phyloP scores from a whole-genome alignment of 2,888 invertebrate genomes.

The Slavum lentiscoides region DNA sequence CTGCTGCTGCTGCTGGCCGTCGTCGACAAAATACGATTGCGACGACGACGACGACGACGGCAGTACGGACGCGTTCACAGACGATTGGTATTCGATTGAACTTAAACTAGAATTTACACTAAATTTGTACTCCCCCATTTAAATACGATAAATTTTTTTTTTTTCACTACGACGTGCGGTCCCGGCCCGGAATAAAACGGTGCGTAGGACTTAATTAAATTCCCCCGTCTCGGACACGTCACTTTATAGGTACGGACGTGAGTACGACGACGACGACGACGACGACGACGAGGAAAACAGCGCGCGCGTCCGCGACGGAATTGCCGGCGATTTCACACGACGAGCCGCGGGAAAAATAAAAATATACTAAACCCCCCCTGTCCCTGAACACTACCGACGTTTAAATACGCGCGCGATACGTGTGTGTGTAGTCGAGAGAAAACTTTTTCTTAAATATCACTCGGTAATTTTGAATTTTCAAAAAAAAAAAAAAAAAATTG shows the following conservation, averaged over 20 bases:
- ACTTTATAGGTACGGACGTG: neutral
- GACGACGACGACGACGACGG: slow-evolving; percentile 41
- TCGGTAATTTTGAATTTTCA: neutral
- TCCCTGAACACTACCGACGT: slow-evolving; percentile 1
- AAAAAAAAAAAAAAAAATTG: slow-evolving; percentile 48
- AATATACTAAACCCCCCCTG: neutral
- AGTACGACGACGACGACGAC: neutral
- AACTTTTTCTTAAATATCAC: too few relatives aligned
- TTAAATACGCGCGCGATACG: neutral
- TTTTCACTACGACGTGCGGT: slow-evolving; percentile 8
- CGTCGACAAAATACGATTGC: slow-evolving; percentile 45
- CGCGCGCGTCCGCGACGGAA: neutral
- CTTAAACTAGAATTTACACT: slow-evolving; percentile 53
- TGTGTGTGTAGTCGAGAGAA: neutral
- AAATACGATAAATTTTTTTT: slow-evolving; percentile 1
- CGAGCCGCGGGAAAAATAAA: neutral
- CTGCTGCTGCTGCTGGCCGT: slow-evolving; percentile 24
- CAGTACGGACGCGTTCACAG: slow-evolving; percentile 37
- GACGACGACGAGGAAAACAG: neutral
- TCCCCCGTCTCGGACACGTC: neutral
- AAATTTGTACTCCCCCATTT: slow-evolving; percentile 54
- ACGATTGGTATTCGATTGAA: slow-evolving; percentile 50
- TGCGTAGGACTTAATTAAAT: neutral
- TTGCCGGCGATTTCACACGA: neutral
- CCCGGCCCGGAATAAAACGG: slow-evolving; percentile 25